Percentiles rank a stretch among this genome's conserved stretches.
These are phyloP conservation scores for Syngnathus floridae DNA, from an alignment of 2,113 vertebrate genomes.

Conservation along the genomic window DNA sequence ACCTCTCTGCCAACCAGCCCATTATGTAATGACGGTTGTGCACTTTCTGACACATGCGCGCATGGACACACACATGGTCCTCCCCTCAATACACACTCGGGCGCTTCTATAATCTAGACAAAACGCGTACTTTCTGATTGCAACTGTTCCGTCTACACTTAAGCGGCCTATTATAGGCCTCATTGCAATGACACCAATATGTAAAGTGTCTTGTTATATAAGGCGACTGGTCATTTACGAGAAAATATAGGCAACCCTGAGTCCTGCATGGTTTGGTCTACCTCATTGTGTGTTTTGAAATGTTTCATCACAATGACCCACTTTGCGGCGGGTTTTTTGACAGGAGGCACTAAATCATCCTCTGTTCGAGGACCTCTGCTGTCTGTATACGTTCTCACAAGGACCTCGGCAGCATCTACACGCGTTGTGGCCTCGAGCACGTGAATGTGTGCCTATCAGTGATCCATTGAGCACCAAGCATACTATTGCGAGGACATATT, in stretches of 20 bases:
- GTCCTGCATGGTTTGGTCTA: slow-evolving; percentile 19
- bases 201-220: slow-evolving; percentile 19
- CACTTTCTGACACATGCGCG: slow-evolving; percentile 23
- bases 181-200: neutral
- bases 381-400: slow-evolving; percentile 29
- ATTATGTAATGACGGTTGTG: slow-evolving; percentile 51
- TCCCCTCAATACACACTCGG: neutral
- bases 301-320: slow-evolving; percentile 60
- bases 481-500: no score
- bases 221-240: slow-evolving; percentile 12
- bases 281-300: slow-evolving; percentile 33
- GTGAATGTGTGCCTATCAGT: neutral
- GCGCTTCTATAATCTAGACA: neutral
- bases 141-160: slow-evolving; percentile 20
- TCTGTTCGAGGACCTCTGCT: slow-evolving; percentile 39
- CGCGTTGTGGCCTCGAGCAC: neutral
- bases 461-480: no score
- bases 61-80: slow-evolving; percentile 10
- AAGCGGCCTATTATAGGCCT: neutral
- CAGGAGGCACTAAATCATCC: slow-evolving; percentile 56
- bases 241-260: neutral
- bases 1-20: slow-evolving; percentile 12
- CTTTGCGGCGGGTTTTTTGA: slow-evolving; percentile 50
- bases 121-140: slow-evolving; percentile 1
- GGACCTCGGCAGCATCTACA: neutral